Percentiles rank a stretch among this genome's conserved stretches.
Conservation (phyloP, 2,113 vertebrate species). For the Sinocyclocheilus maitianheensis region DNA sequence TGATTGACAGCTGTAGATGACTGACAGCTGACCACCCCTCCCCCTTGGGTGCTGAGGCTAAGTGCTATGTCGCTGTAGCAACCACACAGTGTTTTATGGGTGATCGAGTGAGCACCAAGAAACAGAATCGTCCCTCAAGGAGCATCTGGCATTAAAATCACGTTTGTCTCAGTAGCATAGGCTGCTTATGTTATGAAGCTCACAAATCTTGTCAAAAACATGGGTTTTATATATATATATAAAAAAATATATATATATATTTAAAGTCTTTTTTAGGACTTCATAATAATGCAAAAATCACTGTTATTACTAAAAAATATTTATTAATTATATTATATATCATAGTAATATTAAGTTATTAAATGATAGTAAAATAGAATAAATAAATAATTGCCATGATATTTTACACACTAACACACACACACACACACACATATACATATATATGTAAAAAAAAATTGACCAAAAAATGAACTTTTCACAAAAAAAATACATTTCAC, state of each 20-base stretch:
- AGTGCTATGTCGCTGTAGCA: conserved; percentile 66
- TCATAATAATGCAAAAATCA: no score
- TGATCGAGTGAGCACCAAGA: conserved; percentile 72
- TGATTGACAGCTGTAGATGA: conserved; percentile 56
- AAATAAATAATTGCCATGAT: no score
- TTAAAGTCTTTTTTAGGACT: no score
- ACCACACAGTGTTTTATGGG: conserved; percentile 66
- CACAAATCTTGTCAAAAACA: conserved; percentile 24
- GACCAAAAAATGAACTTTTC: no score
- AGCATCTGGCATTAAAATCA: conserved; percentile 71
- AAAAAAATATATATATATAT: no score
- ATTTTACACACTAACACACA: no score
- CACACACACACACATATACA: no score
- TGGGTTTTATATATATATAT: neutral
- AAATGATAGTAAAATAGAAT: no score
- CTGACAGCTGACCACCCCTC: conserved; percentile 56
- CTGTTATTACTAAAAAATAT: no score
- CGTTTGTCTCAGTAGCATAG: conserved; percentile 36
- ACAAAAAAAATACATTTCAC: no score
- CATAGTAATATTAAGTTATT: no score
- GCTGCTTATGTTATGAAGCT: conserved; percentile 47
- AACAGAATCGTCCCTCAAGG: conserved; percentile 67
- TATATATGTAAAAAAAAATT: neutral
- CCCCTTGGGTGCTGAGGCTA: conserved; percentile 62
- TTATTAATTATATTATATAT: no score